Evolutionary conservation across 2,113 vertebrate genomes (phyloP), one percentile per base, ranked within the genome.

Genomic region (Mus pahari): DNA sequence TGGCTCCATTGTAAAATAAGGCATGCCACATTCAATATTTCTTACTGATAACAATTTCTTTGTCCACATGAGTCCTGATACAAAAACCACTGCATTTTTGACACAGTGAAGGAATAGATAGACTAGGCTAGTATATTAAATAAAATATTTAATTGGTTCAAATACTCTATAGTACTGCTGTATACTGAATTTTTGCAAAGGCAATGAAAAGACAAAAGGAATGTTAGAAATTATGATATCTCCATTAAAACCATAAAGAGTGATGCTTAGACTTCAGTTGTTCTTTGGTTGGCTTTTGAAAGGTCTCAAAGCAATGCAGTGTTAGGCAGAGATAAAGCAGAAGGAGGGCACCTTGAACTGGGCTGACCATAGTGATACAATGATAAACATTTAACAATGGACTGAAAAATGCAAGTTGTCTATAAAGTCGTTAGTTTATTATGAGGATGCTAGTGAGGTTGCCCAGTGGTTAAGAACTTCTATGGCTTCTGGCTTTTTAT

Each of bases 1-100:
- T 91, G 50, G 71, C 81, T 89, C 26, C 73, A 89, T 87, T 90
- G 68, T 92, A 91, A 90, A 95, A 90, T 90, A 95, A 95, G 71
- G 14, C 71, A 71, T 75, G 60, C 53, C 26, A 70, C 36, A 53
- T 93, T 94, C 58, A 70, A 53, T 94, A 86, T 90, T 95, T 94
- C 58, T 94, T 84, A 66, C 70, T 64, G 79, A 68, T 89, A 92
- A 86, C 83, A 79, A 91, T 73, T 84, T 86, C 20, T 96, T 79
- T 82, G 31, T 74, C 45, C 42, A 66, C 62, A 68, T 62, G 5
- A 90, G 42, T 66, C 42, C 90, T 6, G 10, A 36, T 60, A 66
- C 64, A 73, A 87, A 45, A 50, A 78, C 33, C 7, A 50, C 5
- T 86, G 75, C 10, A 62, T 33, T 89, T 93, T 91, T 89, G 53